phyloP scores from a whole-genome alignment of 1,140 invertebrate species.

The Radopholus similis region DNA sequence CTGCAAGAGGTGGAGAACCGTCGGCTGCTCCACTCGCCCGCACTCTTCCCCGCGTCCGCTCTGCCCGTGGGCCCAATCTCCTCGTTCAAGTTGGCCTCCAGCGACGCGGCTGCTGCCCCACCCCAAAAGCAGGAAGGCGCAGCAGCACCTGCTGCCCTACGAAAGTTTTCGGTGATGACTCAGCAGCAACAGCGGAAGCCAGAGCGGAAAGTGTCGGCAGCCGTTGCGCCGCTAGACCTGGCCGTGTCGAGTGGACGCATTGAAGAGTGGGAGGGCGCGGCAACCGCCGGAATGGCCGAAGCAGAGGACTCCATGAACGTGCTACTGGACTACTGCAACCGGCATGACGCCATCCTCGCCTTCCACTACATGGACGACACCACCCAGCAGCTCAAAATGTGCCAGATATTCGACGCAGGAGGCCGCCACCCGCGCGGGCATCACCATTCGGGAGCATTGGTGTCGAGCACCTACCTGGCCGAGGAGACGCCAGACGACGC shows the following conservation, averaged over 20 bases:
- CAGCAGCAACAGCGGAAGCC: constrained; percentile 14
- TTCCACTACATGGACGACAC: constrained; percentile 53
- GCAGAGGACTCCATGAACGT: constrained; percentile 42
- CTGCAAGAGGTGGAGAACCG: constrained; percentile 25
- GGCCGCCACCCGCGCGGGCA: neutral
- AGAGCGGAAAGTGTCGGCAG: neutral
- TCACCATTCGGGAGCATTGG: neutral
- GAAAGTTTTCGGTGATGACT: too few relatives aligned
- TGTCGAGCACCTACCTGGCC: neutral
- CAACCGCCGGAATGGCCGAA: neutral
- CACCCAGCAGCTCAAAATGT: constrained; percentile 34
- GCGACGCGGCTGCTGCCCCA: constrained; percentile 12
- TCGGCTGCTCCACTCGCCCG: constrained; percentile 14
- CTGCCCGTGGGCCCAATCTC: neutral
- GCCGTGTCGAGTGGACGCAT: neutral
- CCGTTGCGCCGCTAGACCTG: neutral
- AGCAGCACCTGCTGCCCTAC: too few relatives aligned
- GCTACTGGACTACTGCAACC: constrained; percentile 41
- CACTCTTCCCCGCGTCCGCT: neutral
- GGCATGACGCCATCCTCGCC: constrained; percentile 47
- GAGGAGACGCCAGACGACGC: neutral
- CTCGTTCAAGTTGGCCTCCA: neutral
- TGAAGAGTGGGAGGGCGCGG: neutral
- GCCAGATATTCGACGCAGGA: constrained; percentile 33
- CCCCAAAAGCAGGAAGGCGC: neutral